phyloP scores from a whole-genome alignment of 2,888 invertebrate genomes.

The Megamerina dolium region DNA sequence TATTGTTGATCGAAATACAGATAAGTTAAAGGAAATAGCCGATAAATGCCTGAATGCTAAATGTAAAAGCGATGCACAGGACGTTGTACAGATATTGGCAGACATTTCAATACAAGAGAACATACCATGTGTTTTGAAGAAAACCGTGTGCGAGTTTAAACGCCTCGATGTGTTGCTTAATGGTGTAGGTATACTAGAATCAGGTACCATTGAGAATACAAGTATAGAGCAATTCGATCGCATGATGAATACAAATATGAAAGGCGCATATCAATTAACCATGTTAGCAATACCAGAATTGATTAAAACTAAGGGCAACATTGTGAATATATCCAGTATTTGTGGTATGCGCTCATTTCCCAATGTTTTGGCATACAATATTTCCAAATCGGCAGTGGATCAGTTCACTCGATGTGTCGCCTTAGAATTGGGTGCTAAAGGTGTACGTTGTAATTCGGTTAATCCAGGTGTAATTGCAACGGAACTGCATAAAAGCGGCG shows the following conservation, averaged over 20 bases:
- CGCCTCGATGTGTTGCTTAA: conserved; percentile 76
- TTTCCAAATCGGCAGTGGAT: conserved; percentile 90
- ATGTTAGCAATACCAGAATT: conserved; percentile 82
- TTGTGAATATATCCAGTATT: conserved; percentile 93
- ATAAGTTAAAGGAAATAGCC: conserved; percentile 60
- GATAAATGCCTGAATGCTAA: conserved; percentile 50
- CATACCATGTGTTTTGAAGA: conserved; percentile 63
- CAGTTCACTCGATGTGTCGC: conserved; percentile 91
- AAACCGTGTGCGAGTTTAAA: conserved; percentile 67
- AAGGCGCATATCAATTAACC: conserved; percentile 73
- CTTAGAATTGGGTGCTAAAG: conserved; percentile 72
- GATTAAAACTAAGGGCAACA: conserved; percentile 72
- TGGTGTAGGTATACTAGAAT: conserved; percentile 81
- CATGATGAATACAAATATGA: conserved; percentile 82
- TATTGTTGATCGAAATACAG: conserved; percentile 62
- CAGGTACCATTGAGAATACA: conserved; percentile 78
- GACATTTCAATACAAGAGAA: conserved; percentile 70
- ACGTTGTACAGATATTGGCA: conserved; percentile 58
- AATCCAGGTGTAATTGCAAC: conserved; percentile 88
- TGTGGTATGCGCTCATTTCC: conserved; percentile 85
- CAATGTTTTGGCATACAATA: conserved; percentile 80
- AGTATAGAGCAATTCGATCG: conserved; percentile 80
- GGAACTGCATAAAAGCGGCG: conserved; percentile 75
- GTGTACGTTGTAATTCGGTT: conserved; percentile 83
- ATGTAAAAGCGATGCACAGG: conserved; percentile 24